A percentile compares a stretch with the other conserved stretches of the same genome.
Conservation (phyloP, 2,888 invertebrate genomes). For the Meandrusa payeni region DNA sequence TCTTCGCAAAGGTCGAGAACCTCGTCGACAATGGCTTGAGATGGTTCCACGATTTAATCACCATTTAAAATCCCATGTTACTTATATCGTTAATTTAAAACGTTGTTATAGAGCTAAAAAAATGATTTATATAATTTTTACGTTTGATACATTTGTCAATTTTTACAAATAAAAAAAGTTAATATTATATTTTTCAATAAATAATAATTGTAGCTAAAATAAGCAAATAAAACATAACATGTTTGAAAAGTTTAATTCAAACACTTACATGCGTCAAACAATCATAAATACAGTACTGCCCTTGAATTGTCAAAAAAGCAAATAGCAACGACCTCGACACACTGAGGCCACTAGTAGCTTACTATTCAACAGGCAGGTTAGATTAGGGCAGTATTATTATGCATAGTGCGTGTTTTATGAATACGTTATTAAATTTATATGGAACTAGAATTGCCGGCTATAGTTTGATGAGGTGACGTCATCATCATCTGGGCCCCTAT, state of each 20-base stretch:
- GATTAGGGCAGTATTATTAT: conserved; percentile 73
- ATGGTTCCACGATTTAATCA: conserved; percentile 50
- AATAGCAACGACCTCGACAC: conserved; percentile 75
- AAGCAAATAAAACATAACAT: too few species aligned
- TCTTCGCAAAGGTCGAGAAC: conserved; percentile 58
- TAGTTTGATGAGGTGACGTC: conserved; percentile 68
- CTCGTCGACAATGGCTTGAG: conserved; percentile 56
- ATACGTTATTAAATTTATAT: conserved; percentile 51
- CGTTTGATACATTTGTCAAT: too few species aligned
- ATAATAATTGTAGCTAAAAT: too few species aligned
- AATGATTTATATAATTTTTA: too few species aligned
- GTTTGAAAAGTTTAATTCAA: too few species aligned
- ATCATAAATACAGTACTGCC: conserved; percentile 42
- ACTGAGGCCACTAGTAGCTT: conserved; percentile 55
- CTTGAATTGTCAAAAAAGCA: conserved; percentile 74
- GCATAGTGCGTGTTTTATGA: conserved; percentile 62
- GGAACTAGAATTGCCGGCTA: conserved; percentile 71
- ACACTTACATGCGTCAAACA: conserved; percentile 21
- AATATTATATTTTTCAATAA: too few species aligned
- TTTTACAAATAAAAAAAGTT: too few species aligned
- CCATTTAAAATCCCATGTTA: conserved; percentile 34
- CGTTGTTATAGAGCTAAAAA: too few species aligned
- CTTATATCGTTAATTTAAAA: conserved; percentile 15
- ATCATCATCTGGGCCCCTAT: conserved; percentile 66
- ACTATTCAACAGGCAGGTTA: conserved; percentile 64